Conservation (phyloP, 1,140 invertebrate genomes). For the Philotrypesis tridentata region DNA sequence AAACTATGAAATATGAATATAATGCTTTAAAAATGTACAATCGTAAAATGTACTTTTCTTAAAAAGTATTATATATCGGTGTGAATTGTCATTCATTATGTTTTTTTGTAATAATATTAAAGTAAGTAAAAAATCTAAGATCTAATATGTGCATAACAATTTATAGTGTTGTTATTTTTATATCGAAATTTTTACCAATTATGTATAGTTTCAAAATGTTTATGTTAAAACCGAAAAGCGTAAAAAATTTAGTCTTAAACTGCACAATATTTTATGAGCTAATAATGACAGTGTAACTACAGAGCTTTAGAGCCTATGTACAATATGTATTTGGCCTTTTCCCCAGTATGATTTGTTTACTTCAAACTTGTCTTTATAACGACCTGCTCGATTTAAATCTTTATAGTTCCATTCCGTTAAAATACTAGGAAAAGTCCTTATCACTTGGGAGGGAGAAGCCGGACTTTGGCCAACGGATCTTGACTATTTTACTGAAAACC, state of each 20-base stretch:
- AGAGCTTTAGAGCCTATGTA: constrained; percentile 26
- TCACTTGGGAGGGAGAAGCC: not conserved
- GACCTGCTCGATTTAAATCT: constrained; percentile 1
- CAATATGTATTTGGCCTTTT: constrained; percentile 30
- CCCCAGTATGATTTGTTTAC: constrained; percentile 2
- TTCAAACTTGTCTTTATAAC: not conserved
- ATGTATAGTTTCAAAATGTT: not conserved
- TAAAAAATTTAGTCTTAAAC: not conserved
- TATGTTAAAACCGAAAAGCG: constrained; percentile 28
- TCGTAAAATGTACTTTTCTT: too few species aligned
- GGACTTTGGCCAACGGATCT: not conserved
- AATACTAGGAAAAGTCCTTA: constrained; percentile 42
- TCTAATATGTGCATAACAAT: not conserved
- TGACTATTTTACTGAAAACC: not conserved
- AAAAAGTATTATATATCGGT: not conserved
- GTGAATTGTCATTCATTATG: not conserved
- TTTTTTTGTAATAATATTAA: not conserved
- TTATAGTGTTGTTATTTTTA: not conserved
- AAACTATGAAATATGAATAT: too few species aligned
- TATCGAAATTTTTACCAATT: not conserved
- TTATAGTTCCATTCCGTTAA: not conserved
- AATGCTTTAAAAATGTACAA: not conserved
- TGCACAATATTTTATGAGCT: not conserved
- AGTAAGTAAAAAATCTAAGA: not conserved
- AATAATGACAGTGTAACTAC: not conserved